Evolutionary conservation across 1,140 invertebrate genomes (phyloP).

Genomic region (Popillia japonica): DNA sequence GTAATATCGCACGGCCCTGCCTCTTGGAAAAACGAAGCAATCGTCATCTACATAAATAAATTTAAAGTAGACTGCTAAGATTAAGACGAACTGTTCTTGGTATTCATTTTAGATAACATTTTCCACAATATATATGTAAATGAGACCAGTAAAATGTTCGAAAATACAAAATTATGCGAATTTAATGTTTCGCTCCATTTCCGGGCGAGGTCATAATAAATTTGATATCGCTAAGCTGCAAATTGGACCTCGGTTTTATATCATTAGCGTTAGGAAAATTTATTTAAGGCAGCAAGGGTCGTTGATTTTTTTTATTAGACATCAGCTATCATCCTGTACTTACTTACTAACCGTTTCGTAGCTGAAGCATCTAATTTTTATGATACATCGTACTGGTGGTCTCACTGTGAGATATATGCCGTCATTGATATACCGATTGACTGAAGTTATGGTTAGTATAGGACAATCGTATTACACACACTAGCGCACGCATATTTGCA

Average conservation of each 20-base stretch:
- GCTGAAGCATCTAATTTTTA: too few species aligned
- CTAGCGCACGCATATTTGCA: too few species aligned
- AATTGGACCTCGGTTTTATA: background rate
- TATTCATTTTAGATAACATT: background rate
- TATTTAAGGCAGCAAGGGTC: background rate
- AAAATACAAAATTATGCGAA: background rate
- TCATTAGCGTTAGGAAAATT: background rate
- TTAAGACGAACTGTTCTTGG: background rate
- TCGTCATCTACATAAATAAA: background rate
- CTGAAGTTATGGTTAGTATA: too few species aligned
- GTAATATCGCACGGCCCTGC: too few species aligned
- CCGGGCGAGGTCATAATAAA: background rate
- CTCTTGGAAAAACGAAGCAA: too few species aligned
- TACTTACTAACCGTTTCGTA: too few species aligned
- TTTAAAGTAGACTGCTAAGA: background rate
- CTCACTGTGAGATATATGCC: too few species aligned
- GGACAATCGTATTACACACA: too few species aligned
- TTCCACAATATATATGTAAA: background rate
- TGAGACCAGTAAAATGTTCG: background rate
- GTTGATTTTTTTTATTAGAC: background rate
- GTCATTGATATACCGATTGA: too few species aligned
- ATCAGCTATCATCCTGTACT: too few species aligned
- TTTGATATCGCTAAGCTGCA: background rate
- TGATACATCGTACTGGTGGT: too few species aligned
- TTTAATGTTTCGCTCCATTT: background rate